A percentile compares a stretch with the other conserved stretches of the same genome.
Conservation (phyloP, 2,113 vertebrate genomes). For the Deroptyus accipitrinus region DNA sequence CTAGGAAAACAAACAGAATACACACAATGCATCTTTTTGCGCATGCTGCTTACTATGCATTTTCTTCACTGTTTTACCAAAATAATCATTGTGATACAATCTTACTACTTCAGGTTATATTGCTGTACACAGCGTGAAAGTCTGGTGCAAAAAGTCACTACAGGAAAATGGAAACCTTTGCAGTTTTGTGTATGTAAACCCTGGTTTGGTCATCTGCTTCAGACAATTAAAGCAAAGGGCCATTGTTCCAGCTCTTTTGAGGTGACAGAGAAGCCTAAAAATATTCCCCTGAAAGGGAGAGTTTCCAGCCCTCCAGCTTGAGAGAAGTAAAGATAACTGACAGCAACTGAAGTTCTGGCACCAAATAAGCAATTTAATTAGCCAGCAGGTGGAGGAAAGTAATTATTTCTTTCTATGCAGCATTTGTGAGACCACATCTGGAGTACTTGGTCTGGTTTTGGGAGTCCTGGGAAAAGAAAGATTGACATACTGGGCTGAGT, state of each 20-base stretch:
- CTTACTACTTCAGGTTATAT: not conserved
- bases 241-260: not conserved
- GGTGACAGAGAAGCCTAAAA: not conserved
- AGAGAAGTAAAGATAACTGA: not conserved
- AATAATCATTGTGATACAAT: not conserved
- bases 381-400: not conserved
- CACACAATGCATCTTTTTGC: not conserved
- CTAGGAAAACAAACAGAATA: not conserved
- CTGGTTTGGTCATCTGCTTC: not conserved
- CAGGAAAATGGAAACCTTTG: not conserved
- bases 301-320: not conserved
- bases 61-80: not conserved
- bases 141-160: not conserved
- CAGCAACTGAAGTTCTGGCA: slow-evolving; percentile 8
- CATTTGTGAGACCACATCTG: not conserved
- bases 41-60: not conserved
- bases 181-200: not conserved
- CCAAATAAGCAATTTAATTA: slow-evolving; percentile 14
- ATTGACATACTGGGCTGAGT: not conserved
- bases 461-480: not conserved
- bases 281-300: not conserved
- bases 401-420: slow-evolving; percentile 3
- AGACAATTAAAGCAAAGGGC: not conserved
- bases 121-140: not conserved
- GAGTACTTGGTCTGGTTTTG: not conserved